Percentiles rank a stretch among this genome's conserved stretches.
phyloP scores from a whole-genome alignment of 2,113 vertebrate species.

The Forbesichthys papilliferus region DNA sequence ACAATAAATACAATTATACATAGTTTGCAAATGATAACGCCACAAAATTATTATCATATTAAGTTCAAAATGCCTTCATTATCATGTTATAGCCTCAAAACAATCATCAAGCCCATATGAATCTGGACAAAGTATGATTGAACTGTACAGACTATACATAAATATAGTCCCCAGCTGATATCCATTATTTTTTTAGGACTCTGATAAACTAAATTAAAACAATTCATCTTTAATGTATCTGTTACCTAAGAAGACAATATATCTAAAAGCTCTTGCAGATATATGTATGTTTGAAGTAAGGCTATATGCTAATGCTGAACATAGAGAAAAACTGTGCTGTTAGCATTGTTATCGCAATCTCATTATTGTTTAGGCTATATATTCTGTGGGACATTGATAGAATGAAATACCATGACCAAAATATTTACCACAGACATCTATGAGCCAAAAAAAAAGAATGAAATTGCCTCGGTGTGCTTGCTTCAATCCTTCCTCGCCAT shows the following conservation, averaged over 20 bases:
- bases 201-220: too few species aligned
- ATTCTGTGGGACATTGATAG: background rate
- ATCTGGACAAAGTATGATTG: too few species aligned
- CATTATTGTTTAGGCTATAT: conserved; percentile 13
- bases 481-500: conserved; percentile 37
- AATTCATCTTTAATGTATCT: background rate
- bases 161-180: background rate
- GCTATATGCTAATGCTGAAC: background rate
- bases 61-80: too few species aligned
- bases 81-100: too few species aligned
- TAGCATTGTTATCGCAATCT: background rate
- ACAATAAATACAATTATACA: too few species aligned
- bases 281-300: too few species aligned
- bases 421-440: conserved; percentile 22
- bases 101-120: too few species aligned
- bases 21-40: too few species aligned
- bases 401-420: conserved; percentile 1
- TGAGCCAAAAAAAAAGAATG: conserved; percentile 12
- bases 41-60: too few species aligned
- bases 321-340: background rate
- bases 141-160: too few species aligned
- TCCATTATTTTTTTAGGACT: background rate
- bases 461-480: conserved; percentile 12
- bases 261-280: background rate
- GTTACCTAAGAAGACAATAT: background rate